A percentile compares a stretch with the other conserved stretches of the same genome.
Conservation (phyloP, 2,797 vertebrate genomes). For the Sebastes aleutianus region DNA sequence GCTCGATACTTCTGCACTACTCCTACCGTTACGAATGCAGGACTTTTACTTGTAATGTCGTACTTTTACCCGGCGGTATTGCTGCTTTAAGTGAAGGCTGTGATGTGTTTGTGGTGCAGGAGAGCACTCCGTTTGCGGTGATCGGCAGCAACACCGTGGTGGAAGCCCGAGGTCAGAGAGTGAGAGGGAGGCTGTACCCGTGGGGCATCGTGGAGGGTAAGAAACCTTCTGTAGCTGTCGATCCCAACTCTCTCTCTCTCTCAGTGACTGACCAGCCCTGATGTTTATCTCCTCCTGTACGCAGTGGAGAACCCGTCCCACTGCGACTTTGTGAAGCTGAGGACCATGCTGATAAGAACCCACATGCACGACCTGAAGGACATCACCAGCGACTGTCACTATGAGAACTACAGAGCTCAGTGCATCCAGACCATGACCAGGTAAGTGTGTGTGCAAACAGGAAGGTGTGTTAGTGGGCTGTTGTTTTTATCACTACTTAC, state of each 20-base stretch:
- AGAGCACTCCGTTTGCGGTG: constrained; percentile 93
- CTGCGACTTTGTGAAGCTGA: constrained; percentile 96
- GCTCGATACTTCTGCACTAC: background rate
- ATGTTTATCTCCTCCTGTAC: background rate
- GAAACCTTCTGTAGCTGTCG: background rate
- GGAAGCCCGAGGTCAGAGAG: constrained; percentile 91
- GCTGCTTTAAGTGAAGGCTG: too few relatives aligned
- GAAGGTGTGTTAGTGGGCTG: too few relatives aligned
- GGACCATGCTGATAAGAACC: constrained; percentile 95
- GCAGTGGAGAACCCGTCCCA: constrained; percentile 95
- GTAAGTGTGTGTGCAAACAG: constrained; percentile 47
- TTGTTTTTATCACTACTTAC: too few relatives aligned
- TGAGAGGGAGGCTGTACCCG: constrained; percentile 93
- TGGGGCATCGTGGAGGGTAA: constrained; percentile 98
- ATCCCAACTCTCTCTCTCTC: background rate
- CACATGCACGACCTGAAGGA: constrained; percentile 99
- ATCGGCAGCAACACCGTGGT: constrained; percentile 97
- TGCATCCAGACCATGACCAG: constrained; percentile 98
- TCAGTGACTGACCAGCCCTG: background rate
- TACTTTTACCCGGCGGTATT: too few relatives aligned
- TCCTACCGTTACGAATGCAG: background rate
- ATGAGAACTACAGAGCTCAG: constrained; percentile 94
- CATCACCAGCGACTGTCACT: constrained; percentile 92
- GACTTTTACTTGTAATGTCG: background rate
- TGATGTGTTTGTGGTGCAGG: constrained; percentile 69